Evolutionary conservation across 2,797 vertebrate genomes (phyloP), one percentile per base, ranked within the genome.

Genomic region (Pseudopleuronectes americanus): DNA sequence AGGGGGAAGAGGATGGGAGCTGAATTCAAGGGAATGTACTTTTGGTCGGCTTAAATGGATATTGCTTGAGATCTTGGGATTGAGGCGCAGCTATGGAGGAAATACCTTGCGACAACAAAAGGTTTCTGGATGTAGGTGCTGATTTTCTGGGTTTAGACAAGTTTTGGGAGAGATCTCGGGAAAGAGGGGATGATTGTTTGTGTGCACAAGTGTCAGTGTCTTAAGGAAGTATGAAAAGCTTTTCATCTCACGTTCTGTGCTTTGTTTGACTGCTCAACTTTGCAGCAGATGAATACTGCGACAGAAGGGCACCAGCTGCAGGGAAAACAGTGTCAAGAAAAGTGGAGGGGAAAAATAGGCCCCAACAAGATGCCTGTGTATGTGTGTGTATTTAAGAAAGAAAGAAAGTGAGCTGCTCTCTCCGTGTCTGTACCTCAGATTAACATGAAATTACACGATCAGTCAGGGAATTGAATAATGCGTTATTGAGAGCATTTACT

Each of bases 391-490:
- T 45, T 16, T 7, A 24, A 53, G 26, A 57, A 36, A 52, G 43
- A 76, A 57, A 63, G 16, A 68, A 61, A 83, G 63, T 4, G 31
- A 24, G 17, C 24, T 49, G 58, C 67, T 71, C 72, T 71, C 57
- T 71, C 79, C 77, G 84, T 72, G 77, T 86, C 64, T 45, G 52
- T 68, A 74, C 71, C 71, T 85, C 64, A 68, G 75, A 89, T 89
- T 90, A 87, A 94, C 94, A 95, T 95, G 92, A 95, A 95, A 95
- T 95, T 88, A 92, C 84, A 92, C 93, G 92, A 84, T 92, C 92
- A 89, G 76, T 51, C 57, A 91, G 92, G 89, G 91, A 81, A 92
- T 89, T 95, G 95, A 96, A 96, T 94, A 94, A 96, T 95, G 94
- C 93, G 96, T 94, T 91, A 95, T 91, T 92, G 87, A 87, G 92